Evolutionary conservation across 1,140 invertebrate species (phyloP).

Genomic region (Palaemon carinicauda): DNA sequence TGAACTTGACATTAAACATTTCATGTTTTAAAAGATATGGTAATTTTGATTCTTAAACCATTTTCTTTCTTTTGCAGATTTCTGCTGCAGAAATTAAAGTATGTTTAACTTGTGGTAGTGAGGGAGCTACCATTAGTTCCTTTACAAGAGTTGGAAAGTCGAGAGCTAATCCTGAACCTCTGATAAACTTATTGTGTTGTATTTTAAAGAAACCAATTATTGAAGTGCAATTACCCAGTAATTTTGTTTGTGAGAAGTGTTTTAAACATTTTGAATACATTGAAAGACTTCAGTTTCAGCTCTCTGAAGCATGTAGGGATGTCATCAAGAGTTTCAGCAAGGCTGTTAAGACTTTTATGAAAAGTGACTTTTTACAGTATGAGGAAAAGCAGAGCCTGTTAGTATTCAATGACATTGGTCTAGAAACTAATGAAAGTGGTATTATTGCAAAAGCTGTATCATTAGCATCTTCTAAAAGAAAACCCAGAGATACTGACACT

Average conservation of each 20-base stretch:
- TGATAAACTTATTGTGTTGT: conserved; percentile 6
- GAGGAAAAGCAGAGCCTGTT: conserved; percentile 6
- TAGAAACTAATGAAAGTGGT: not conserved
- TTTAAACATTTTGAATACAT: conserved; percentile 3
- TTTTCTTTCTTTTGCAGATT: no score
- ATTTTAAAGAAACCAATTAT: conserved; percentile 1
- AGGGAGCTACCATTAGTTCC: conserved; percentile 5
- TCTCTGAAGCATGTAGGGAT: not conserved
- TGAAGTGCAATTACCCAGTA: not conserved
- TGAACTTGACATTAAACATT: no score
- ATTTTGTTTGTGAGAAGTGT: conserved; percentile 17
- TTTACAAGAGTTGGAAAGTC: not conserved
- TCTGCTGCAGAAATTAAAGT: no score
- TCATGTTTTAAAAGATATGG: no score
- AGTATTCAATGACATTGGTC: not conserved
- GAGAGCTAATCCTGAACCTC: conserved; percentile 10
- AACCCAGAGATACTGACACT: not conserved
- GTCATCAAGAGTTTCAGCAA: conserved; percentile 5
- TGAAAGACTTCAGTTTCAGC: not conserved
- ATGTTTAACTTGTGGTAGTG: conserved; percentile 14
- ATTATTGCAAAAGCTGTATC: conserved; percentile 21
- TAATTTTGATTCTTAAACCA: no score
- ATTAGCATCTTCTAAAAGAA: not conserved
- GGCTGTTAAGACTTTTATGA: not conserved
- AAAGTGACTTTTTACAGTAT: not conserved